Percentiles rank a stretch among this genome's conserved stretches.
Conservation (phyloP, 1,140 invertebrate genomes). For the Coenobita brevimanus region DNA sequence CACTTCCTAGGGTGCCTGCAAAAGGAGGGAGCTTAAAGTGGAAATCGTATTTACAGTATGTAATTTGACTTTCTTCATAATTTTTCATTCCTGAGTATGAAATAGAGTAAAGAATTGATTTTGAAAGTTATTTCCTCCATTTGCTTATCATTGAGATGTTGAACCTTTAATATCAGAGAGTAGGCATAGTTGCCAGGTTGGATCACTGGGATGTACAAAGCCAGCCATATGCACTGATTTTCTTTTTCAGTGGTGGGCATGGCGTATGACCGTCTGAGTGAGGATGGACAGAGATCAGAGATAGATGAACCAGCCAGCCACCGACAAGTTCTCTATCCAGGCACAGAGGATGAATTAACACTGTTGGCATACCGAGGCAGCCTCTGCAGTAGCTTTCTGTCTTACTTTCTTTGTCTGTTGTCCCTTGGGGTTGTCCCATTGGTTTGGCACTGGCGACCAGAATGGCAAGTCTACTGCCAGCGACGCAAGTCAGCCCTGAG, state of each 20-base stretch:
- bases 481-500: slow-evolving; percentile 69
- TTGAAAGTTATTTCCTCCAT: no score
- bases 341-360: slow-evolving; percentile 47
- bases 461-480: slow-evolving; percentile 70
- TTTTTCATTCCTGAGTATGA: no score
- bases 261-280: slow-evolving; percentile 44
- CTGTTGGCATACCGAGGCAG: slow-evolving; percentile 20
- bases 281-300: background rate
- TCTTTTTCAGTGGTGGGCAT: slow-evolving; percentile 21
- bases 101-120: no score
- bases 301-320: background rate
- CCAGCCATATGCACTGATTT: background rate
- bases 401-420: slow-evolving; percentile 68
- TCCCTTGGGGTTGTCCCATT: slow-evolving; percentile 70
- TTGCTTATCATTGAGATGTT: no score
- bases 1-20: no score
- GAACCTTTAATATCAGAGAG: background rate
- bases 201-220: background rate
- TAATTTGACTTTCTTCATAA: no score
- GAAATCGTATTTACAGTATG: no score
- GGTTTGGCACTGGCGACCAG: slow-evolving; percentile 71
- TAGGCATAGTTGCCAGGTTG: background rate
- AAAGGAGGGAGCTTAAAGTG: no score
- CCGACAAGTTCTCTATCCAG: slow-evolving; percentile 33
- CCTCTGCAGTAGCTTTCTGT: slow-evolving; percentile 51